Evolutionary conservation across 1,140 invertebrate genomes (phyloP).

Genomic region (Anthonomus grandis): DNA sequence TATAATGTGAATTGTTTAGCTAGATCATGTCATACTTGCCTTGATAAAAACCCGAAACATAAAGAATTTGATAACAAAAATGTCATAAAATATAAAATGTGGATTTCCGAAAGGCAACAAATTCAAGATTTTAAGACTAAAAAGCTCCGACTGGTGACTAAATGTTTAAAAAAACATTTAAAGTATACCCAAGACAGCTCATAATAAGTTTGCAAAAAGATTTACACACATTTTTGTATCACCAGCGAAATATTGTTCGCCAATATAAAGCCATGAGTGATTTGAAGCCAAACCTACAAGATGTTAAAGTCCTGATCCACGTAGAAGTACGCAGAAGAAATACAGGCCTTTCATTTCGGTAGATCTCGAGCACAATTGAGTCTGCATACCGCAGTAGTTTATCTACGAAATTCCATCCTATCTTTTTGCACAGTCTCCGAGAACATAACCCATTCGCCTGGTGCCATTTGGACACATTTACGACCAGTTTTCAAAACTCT

Average conservation of each 20-base stretch:
- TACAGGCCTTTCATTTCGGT: constrained; percentile 8
- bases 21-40: not conserved
- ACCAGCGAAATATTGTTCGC: constrained; percentile 16
- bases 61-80: not conserved
- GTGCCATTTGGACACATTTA: constrained; percentile 3
- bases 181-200: constrained; percentile 1
- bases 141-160: too few relatives aligned
- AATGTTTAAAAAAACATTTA: constrained; percentile 11
- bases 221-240: constrained; percentile 4
- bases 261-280: constrained; percentile 19
- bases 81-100: not conserved
- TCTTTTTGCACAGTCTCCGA: constrained; percentile 3
- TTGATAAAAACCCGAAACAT: not conserved
- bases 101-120: constrained; percentile 5
- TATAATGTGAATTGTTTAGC: not conserved
- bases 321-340: constrained; percentile 11
- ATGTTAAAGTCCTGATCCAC: constrained; percentile 9
- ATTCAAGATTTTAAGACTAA: constrained; percentile 7
- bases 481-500: constrained; percentile 3
- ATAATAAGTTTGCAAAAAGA: constrained; percentile 8
- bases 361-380: constrained; percentile 7
- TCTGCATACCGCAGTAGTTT: constrained; percentile 12
- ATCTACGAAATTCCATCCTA: constrained; percentile 1
- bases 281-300: constrained; percentile 11
- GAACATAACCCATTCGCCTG: not conserved